phyloP scores from a whole-genome alignment of 2,888 invertebrate genomes.

The Drosophila greeni region DNA sequence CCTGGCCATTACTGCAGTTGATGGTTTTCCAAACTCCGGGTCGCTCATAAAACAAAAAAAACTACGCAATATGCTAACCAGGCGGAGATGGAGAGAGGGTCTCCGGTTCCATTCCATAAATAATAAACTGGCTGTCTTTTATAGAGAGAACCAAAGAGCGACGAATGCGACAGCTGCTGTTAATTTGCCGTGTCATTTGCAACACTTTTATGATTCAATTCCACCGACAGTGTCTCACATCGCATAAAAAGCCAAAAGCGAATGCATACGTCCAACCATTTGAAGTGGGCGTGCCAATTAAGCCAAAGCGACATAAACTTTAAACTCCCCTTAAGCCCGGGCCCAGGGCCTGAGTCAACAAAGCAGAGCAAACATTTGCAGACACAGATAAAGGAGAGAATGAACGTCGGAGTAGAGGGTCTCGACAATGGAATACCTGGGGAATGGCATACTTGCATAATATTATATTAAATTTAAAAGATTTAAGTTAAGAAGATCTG shows the following conservation, averaged over 20 bases:
- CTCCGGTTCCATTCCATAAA: conserved; percentile 33
- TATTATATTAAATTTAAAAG: too few relatives aligned
- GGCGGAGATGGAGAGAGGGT: conserved; percentile 6
- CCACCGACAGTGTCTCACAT: conserved; percentile 20
- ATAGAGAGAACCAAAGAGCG: conserved; percentile 14
- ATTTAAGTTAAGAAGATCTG: too few relatives aligned
- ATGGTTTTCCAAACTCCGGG: conserved; percentile 56
- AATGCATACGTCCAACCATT: conserved; percentile 32
- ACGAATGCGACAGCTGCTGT: conserved; percentile 26
- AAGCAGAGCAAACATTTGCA: conserved; percentile 52
- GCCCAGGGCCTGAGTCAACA: conserved; percentile 39
- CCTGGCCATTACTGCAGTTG: conserved; percentile 57
- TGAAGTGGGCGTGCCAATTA: conserved; percentile 41
- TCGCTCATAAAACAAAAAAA: conserved; percentile 45
- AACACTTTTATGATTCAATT: conserved; percentile 69
- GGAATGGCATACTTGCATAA: too few relatives aligned
- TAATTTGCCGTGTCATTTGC: conserved; percentile 61
- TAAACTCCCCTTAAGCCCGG: conserved; percentile 16
- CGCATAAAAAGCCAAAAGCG: conserved; percentile 24
- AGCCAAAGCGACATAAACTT: conserved; percentile 32
- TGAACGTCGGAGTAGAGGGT: conserved; percentile 1
- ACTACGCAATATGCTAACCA: conserved; percentile 62
- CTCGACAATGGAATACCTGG: background rate
- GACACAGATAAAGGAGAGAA: conserved; percentile 5
- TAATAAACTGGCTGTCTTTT: conserved; percentile 40